Evolutionary conservation across 2,797 vertebrate genomes (phyloP).

Genomic region (Pseudopleuronectes americanus): DNA sequence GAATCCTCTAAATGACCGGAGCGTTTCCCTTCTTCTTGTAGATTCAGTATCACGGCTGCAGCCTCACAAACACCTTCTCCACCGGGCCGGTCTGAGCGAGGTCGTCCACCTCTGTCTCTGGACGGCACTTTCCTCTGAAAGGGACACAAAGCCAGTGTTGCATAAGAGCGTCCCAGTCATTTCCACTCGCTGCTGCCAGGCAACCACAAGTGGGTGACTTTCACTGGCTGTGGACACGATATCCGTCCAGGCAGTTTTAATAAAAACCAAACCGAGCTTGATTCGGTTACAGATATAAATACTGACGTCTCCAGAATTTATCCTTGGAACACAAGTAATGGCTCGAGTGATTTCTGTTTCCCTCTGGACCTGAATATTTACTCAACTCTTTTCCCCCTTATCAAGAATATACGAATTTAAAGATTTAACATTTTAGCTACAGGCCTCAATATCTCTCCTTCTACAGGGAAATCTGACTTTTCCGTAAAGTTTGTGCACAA

Average conservation of each 20-base stretch:
- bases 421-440: neutral
- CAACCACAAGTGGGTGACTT: slow-evolving; percentile 27
- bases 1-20: slow-evolving; percentile 11
- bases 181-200: slow-evolving; percentile 35
- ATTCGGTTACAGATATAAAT: neutral
- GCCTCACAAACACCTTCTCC: slow-evolving; percentile 29
- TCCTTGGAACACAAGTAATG: neutral
- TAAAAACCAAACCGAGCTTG: neutral
- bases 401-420: neutral
- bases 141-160: slow-evolving; percentile 36
- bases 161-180: slow-evolving; percentile 21
- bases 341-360: too few relatives aligned
- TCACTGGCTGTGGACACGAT: slow-evolving; percentile 19
- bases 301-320: neutral
- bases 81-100: slow-evolving; percentile 30
- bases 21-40: slow-evolving; percentile 4
- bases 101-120: slow-evolving; percentile 32
- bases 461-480: neutral
- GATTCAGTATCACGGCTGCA: slow-evolving; percentile 51
- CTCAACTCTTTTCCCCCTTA: too few relatives aligned
- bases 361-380: too few relatives aligned
- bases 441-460: neutral
- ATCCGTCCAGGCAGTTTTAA: slow-evolving; percentile 12
- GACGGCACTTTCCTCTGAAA: slow-evolving; percentile 18
- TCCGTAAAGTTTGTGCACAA: neutral